Evolutionary conservation across 2,888 invertebrate species (phyloP).

Genomic region (Sphaerophoria taeniata): DNA sequence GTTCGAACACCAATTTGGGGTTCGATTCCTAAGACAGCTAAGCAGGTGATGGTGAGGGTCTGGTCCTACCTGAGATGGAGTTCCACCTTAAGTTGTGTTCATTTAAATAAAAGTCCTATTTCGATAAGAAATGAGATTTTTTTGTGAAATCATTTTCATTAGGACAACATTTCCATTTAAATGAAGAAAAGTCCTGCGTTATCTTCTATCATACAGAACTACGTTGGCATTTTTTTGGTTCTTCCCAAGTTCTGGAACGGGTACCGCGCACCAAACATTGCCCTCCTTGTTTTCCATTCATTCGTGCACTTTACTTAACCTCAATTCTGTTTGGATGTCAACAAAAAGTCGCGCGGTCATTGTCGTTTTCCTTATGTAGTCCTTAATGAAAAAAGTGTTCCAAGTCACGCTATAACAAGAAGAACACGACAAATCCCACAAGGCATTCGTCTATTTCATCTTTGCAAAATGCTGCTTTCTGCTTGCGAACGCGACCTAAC

Average conservation of each 20-base stretch:
- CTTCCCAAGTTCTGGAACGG: not conserved
- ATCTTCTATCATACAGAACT: not conserved
- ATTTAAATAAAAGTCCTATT: no score
- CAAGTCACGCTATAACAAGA: slow-evolving; percentile 73
- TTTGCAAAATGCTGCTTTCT: slow-evolving; percentile 22
- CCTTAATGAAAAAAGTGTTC: slow-evolving; percentile 61
- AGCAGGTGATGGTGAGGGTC: no score
- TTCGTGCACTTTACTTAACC: slow-evolving; percentile 50
- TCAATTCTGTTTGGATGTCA: slow-evolving; percentile 56
- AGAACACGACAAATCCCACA: slow-evolving; percentile 58
- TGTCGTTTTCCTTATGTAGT: slow-evolving; percentile 51
- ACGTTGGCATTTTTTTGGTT: not conserved
- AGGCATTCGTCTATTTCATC: slow-evolving; percentile 64
- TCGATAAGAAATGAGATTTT: no score
- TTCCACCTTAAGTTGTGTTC: no score
- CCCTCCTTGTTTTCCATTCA: not conserved
- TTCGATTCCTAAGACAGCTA: no score
- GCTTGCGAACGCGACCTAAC: slow-evolving; percentile 53
- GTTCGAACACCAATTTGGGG: no score
- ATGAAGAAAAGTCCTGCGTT: no score
- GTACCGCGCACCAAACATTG: not conserved
- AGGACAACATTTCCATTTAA: no score
- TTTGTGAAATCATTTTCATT: no score
- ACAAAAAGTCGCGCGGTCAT: slow-evolving; percentile 70
- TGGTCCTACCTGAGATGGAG: no score